Percentiles rank a stretch among this genome's conserved stretches.
These are phyloP conservation scores for Spinus olivaceus DNA, from an alignment of 2,797 vertebrate genomes.

Conservation along the genomic window DNA sequence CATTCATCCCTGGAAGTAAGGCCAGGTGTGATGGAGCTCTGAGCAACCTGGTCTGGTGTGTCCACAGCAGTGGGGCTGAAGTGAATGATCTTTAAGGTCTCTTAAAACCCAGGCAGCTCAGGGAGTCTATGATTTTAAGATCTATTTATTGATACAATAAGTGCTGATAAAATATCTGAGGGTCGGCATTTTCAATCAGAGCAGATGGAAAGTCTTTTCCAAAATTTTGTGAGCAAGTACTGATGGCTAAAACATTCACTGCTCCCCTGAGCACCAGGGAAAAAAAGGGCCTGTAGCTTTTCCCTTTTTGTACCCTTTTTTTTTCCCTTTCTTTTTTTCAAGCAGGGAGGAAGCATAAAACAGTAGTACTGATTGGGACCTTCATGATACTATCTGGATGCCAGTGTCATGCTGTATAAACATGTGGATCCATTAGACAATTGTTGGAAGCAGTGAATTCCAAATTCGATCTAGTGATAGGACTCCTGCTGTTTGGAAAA, in stretches of 20 bases:
- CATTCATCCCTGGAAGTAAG: background rate
- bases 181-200: background rate
- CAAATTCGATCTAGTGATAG: slow-evolving; percentile 42
- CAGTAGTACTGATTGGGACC: background rate
- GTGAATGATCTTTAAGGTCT: too few relatives aligned
- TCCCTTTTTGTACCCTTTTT: background rate
- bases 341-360: background rate
- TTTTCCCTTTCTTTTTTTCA: too few relatives aligned
- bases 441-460: slow-evolving; percentile 38
- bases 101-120: background rate
- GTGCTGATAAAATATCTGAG: background rate
- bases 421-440: slow-evolving; percentile 31
- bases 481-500: background rate
- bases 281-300: background rate
- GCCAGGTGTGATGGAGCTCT: background rate
- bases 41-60: background rate
- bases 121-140: background rate
- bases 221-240: background rate
- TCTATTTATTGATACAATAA: background rate
- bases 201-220: background rate
- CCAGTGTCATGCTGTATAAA: slow-evolving; percentile 43
- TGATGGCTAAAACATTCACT: background rate
- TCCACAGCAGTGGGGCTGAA: background rate
- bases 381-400: background rate
- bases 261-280: background rate